A percentile compares a stretch with the other conserved stretches of the same genome.
These are phyloP conservation scores for Onychostoma macrolepis DNA, from an alignment of 2,113 vertebrate genomes.

Conservation along the genomic window DNA sequence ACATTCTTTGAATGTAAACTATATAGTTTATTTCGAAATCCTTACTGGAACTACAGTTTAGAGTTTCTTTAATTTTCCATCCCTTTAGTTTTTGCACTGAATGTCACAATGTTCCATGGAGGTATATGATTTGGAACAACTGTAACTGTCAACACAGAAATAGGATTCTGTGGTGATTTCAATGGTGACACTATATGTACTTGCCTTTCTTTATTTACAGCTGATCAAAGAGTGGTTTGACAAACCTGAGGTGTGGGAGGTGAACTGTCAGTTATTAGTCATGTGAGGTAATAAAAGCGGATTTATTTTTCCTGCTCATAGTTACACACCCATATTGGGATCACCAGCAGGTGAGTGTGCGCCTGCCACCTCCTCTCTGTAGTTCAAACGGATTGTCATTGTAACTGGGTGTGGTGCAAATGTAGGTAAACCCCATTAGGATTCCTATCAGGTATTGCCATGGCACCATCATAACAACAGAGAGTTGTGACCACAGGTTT, in stretches of 20 bases:
- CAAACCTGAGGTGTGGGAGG: slow-evolving; percentile 9
- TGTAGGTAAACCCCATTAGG: slow-evolving; percentile 33
- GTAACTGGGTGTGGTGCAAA: slow-evolving; percentile 27
- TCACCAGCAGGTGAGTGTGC: not conserved
- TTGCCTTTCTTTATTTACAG: not conserved
- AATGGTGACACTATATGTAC: too few relatives aligned
- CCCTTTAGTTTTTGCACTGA: not conserved
- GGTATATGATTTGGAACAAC: not conserved
- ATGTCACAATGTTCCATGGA: not conserved
- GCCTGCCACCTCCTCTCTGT: not conserved
- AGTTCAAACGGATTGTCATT: slow-evolving; percentile 23
- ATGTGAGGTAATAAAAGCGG: not conserved
- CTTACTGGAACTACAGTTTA: not conserved
- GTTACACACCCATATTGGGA: slow-evolving; percentile 33
- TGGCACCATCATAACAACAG: slow-evolving; percentile 14
- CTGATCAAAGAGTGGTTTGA: not conserved
- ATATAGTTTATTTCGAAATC: not conserved
- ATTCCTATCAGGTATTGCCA: slow-evolving; percentile 15
- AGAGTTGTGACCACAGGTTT: not conserved
- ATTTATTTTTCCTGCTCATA: not conserved
- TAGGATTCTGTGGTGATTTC: too few relatives aligned
- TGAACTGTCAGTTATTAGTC: slow-evolving; percentile 7
- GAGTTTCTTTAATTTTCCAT: not conserved
- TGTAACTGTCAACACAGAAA: not conserved
- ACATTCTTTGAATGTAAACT: not conserved